phyloP scores from a whole-genome alignment of 2,113 vertebrate genomes.

The Thamnaconus septentrionalis region DNA sequence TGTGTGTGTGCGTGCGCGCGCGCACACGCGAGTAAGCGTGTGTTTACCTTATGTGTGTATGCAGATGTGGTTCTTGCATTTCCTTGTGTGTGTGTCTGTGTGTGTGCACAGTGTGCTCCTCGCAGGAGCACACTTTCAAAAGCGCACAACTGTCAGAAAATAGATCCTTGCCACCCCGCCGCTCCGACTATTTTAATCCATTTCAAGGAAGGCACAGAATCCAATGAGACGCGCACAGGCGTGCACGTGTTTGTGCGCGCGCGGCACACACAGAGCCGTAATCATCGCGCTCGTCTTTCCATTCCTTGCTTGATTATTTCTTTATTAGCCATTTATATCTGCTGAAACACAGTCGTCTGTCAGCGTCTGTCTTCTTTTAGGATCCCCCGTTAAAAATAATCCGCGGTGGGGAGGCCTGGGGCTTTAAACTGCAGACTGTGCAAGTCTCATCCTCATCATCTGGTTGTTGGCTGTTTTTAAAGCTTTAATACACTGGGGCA shows the following conservation, averaged over 20 bases:
- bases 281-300: conserved; percentile 38
- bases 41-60: not conserved
- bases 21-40: not conserved
- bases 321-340: conserved; percentile 44
- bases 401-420: not conserved
- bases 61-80: conserved; percentile 30
- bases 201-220: conserved; percentile 62
- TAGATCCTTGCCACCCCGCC: conserved; percentile 49
- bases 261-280: conserved; percentile 24
- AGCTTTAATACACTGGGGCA: too few relatives aligned
- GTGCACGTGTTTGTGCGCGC: too few relatives aligned
- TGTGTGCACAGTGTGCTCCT: conserved; percentile 47
- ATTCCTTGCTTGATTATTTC: conserved; percentile 46
- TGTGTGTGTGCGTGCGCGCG: conserved; percentile 30
- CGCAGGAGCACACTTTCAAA: conserved; percentile 56
- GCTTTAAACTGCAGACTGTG: not conserved
- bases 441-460: too few relatives aligned
- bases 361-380: conserved; percentile 14
- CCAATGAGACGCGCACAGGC: conserved; percentile 34
- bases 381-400: conserved; percentile 13
- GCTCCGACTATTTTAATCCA: conserved; percentile 60
- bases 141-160: conserved; percentile 61
- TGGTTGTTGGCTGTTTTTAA: too few relatives aligned
- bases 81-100: conserved; percentile 46
- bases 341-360: conserved; percentile 36